A percentile compares a stretch with the other conserved stretches of the same genome.
Conservation (phyloP, 2,797 vertebrate genomes). For the Halcyon badia region DNA sequence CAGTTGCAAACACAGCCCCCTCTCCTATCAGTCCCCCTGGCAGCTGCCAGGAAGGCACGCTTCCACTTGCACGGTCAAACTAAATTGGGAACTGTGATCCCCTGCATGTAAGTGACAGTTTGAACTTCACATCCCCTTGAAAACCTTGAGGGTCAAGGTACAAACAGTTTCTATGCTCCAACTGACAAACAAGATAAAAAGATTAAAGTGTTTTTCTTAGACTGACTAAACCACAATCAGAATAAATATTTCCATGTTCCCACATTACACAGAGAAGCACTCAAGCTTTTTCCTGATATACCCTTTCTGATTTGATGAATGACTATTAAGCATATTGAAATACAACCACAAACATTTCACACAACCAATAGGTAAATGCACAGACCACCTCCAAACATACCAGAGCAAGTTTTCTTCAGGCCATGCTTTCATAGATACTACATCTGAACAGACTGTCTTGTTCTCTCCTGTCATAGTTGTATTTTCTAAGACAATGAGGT, state of each 20-base stretch:
- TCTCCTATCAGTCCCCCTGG: not conserved
- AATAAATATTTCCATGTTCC: not conserved
- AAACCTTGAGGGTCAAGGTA: not conserved
- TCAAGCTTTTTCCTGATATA: not conserved
- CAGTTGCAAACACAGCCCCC: not conserved
- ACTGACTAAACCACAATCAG: not conserved
- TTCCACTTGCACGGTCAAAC: not conserved
- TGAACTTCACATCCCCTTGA: not conserved
- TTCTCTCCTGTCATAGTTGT: not conserved
- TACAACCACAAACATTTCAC: not conserved
- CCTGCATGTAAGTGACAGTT: not conserved
- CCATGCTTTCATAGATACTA: not conserved
- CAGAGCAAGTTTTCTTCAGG: not conserved
- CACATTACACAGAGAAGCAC: not conserved
- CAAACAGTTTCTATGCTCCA: not conserved
- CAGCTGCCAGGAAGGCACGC: not conserved
- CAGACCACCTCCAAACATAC: not conserved
- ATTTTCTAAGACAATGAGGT: not conserved
- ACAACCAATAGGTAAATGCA: fast-evolving
- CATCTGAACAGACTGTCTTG: not conserved
- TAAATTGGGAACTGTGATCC: constrained; percentile 2
- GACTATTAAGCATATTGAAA: not conserved
- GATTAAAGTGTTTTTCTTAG: not conserved
- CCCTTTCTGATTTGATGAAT: not conserved
- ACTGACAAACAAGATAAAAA: not conserved